Percentiles rank a stretch among this genome's conserved stretches.
Evolutionary conservation across 2,113 vertebrate genomes (phyloP).

Genomic region (Mustela lutreola): DNA sequence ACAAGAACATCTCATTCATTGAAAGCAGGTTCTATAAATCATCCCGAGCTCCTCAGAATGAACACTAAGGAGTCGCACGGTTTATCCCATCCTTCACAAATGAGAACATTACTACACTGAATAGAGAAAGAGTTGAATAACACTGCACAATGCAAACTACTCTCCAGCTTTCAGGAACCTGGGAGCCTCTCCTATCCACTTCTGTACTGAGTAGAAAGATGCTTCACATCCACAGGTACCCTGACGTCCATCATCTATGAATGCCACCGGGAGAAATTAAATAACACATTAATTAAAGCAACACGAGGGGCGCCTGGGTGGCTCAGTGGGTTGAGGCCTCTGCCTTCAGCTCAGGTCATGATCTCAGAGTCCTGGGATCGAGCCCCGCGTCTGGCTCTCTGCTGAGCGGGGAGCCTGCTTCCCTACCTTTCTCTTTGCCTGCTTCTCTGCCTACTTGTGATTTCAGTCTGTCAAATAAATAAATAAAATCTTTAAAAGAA

Average conservation of each 20-base stretch:
- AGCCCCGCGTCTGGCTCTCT: too few species aligned
- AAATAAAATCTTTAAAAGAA: too few species aligned
- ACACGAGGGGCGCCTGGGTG: too few species aligned
- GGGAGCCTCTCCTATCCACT: neutral
- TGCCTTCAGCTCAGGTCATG: too few species aligned
- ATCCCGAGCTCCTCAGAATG: neutral
- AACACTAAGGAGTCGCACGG: neutral
- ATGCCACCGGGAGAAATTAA: neutral
- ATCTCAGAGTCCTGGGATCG: too few species aligned
- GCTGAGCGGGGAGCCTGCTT: too few species aligned
- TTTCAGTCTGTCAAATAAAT: too few species aligned
- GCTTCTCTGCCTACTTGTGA: too few species aligned
- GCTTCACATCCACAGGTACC: rapidly evolving
- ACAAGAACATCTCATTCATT: neutral
- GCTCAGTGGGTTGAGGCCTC: too few species aligned
- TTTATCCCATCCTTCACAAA: neutral
- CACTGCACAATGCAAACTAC: neutral
- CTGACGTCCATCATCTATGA: neutral
- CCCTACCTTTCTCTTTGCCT: too few species aligned
- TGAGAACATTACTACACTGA: neutral
- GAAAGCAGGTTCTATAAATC: neutral
- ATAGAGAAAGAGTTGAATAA: neutral
- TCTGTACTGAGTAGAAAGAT: neutral
- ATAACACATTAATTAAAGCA: neutral
- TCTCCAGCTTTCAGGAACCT: neutral